Base-by-base conservation (phyloP, 2,888 invertebrate genomes). In the Drosophila mettleri region DNA sequence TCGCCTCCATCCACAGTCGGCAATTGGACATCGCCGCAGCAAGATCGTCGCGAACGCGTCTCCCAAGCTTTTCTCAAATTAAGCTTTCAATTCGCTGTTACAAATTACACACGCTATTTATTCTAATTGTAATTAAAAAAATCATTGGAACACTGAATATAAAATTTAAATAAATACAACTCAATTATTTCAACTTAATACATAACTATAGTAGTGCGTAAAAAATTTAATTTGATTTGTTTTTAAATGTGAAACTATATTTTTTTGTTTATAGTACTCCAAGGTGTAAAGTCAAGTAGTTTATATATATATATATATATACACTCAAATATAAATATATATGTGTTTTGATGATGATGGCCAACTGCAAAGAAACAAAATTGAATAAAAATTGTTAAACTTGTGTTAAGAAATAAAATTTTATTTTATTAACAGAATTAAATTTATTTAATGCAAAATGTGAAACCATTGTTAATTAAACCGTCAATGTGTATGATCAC, bases 1-100 rank as follows among this genome's bases (percentile, higher is more conserved):
- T 49, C 34, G 51, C 60, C 58, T 34, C 16, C 78, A 83, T 36
- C 20, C 78, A 85, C 78, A 85, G 86, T 84, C 82, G 70, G 63
- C 75, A 75, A 46, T 67, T 61, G 87, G 38, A 65, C 83, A 74
- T 69, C 57, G 65, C 36, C 46, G 69, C 64, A 67, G 60, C 53
- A 16, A 69, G 69, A 65, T 64, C 82, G 74, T 48, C 48, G 54
- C 16, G 31, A 31, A 34, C 39, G 31, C 41, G 29, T 45, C 24
- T 48, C n/a, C 29, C 9, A 12, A n/a, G 8, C 34, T 39, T n/a
- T 10, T 52, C 27, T 8, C n/a, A 20, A 4, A 10, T 16, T 22
- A 29, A 24, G n/a, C n/a, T 34, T 39, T 10, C 31, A 14, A 10
- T 16, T 24, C 14, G 6, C 12, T 22, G 31, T 39, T 31, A 12